Evolutionary conservation across 2,113 vertebrate genomes (phyloP).

Genomic region (Entomyzon cyanotis): DNA sequence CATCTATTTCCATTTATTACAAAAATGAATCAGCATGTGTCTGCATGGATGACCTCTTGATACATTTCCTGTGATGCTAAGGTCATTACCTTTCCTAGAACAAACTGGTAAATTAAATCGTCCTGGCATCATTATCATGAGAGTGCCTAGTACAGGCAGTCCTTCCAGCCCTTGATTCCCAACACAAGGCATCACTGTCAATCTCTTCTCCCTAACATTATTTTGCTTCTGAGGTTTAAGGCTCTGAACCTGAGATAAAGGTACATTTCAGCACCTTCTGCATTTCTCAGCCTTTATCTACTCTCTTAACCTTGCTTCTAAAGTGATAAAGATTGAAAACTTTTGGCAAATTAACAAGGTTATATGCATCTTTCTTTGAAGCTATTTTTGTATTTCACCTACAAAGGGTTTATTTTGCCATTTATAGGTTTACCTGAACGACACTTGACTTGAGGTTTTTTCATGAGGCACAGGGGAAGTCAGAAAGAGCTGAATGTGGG

Average conservation of each 20-base stretch:
- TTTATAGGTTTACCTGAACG: neutral
- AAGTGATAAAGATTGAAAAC: conserved; percentile 30
- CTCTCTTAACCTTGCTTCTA: conserved; percentile 11
- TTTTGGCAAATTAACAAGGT: conserved; percentile 41
- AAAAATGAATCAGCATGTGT: conserved; percentile 6
- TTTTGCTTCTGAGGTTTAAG: neutral
- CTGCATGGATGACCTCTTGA: conserved; percentile 5
- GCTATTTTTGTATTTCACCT: conserved; percentile 18
- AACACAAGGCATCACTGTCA: neutral
- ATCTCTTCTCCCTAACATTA: neutral
- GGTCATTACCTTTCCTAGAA: conserved; percentile 52
- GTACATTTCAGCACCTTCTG: neutral
- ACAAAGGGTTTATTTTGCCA: conserved; percentile 9
- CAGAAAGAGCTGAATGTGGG: neutral
- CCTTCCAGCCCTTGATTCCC: neutral
- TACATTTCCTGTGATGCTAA: neutral
- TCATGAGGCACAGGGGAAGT: neutral
- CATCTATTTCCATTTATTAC: conserved; percentile 26
- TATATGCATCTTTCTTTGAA: neutral
- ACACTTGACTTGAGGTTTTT: neutral
- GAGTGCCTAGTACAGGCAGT: neutral
- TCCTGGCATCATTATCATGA: neutral
- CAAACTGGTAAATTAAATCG: conserved; percentile 34
- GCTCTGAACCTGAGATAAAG: neutral
- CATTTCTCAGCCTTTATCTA: neutral